Evolutionary conservation across 2,797 vertebrate species (phyloP).

Genomic region (Onychomys arenicola): DNA sequence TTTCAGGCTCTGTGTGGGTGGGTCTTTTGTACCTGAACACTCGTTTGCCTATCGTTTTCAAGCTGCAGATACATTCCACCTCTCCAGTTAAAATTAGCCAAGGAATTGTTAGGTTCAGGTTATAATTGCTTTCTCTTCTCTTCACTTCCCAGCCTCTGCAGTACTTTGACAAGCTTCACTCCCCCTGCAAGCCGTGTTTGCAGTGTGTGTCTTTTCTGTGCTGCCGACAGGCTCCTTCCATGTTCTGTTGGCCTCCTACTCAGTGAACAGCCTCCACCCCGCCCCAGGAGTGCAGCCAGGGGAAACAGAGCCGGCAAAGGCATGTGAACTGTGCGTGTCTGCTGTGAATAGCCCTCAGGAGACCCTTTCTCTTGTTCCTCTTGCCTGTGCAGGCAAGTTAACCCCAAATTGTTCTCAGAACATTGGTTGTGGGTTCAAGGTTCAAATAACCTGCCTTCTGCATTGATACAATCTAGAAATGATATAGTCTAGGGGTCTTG

Average conservation of each 20-base stretch:
- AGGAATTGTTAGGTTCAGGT: slow-evolving; percentile 78
- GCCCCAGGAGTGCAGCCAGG: neutral
- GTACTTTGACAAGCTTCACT: slow-evolving; percentile 83
- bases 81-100: slow-evolving; percentile 83
- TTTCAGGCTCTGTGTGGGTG: slow-evolving; percentile 74
- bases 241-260: slow-evolving; percentile 74
- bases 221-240: slow-evolving; percentile 70
- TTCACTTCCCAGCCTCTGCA: slow-evolving; percentile 78
- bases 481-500: neutral
- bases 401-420: neutral
- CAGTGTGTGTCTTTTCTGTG: slow-evolving; percentile 76
- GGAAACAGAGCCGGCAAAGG: slow-evolving; percentile 3
- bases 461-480: neutral
- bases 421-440: slow-evolving; percentile 4
- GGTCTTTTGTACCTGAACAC: slow-evolving; percentile 75
- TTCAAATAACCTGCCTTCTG: slow-evolving; percentile 34
- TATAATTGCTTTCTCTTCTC: slow-evolving; percentile 80
- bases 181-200: slow-evolving; percentile 79
- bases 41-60: slow-evolving; percentile 75
- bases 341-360: neutral
- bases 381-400: slow-evolving; percentile 14
- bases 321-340: slow-evolving; percentile 25
- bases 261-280: neutral
- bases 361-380: slow-evolving; percentile 38
- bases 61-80: slow-evolving; percentile 79